phyloP scores from a whole-genome alignment of 2,113 vertebrate genomes.

The Todiramphus chloris region DNA sequence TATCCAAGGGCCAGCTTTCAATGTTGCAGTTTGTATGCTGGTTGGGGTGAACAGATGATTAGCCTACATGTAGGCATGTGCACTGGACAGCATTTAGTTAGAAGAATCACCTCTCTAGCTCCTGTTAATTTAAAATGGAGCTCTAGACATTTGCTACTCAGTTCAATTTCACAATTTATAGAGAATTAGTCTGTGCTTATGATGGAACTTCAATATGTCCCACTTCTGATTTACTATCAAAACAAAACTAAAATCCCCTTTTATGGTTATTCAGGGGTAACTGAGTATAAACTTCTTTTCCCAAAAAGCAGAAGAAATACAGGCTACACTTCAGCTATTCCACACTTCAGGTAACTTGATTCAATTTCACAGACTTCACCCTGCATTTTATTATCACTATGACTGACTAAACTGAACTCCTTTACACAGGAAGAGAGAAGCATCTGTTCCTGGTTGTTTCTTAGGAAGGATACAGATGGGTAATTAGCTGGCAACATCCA shows the following conservation, averaged over 20 bases:
- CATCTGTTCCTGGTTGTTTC: neutral
- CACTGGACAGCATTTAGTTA: neutral
- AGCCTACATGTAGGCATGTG: neutral
- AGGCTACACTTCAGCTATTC: neutral
- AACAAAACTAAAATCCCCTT: neutral
- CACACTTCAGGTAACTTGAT: neutral
- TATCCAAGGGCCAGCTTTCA: neutral
- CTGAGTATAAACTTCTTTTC: neutral
- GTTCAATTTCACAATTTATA: neutral
- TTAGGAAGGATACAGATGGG: neutral
- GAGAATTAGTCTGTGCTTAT: neutral
- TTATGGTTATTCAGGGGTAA: neutral
- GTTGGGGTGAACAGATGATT: neutral
- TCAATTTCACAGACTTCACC: neutral
- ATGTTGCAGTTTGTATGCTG: neutral
- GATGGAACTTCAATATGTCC: neutral
- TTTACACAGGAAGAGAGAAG: neutral
- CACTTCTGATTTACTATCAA: neutral
- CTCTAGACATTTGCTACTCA: neutral
- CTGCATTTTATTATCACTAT: neutral
- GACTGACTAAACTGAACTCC: neutral
- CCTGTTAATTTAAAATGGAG: neutral
- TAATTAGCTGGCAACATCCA: neutral
- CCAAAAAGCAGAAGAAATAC: neutral
- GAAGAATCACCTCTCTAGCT: neutral